Evolutionary conservation across 2,888 invertebrate species (phyloP), one percentile per base, ranked within the genome.

Genomic region (Parascotia fuliginaria): DNA sequence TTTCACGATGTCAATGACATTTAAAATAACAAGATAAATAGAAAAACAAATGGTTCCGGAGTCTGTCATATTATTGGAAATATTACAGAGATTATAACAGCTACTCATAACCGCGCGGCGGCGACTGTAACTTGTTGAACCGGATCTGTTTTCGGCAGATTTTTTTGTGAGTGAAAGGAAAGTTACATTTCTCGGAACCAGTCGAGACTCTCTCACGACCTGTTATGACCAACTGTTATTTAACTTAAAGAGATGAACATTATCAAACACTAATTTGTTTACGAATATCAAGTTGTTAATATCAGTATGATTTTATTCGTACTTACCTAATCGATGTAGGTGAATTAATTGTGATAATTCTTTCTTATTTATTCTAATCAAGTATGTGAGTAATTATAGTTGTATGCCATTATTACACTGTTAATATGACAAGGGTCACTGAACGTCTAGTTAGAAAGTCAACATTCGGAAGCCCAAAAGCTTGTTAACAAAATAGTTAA

Each of bases 141-240:
- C 87, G 87, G 89, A 85, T 83, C 78, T 83, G 61, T 75, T 83
- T 85, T 67, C 74, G 76, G 66, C 70, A 72, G 71, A 76, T 79
- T 80, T 81, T 77, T 73, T 63, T 67, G 59, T 47, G 56, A 85
- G 91, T 88, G 91, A 91, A 91, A 91, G 91, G 91, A 91, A 91
- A 91, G 91, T 89, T 63, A 60, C 78, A 81, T 78, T 81, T 85
- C 78, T 77, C 69, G 63, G 58, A 84, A 87, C 86, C 83, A 66
- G 85, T 79, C 55, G 59, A 56, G 53, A 63, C 66, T 79, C 79
- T 85, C 83, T 80, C 85, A 80, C 82, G 73, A 60, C 62, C 54
- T 74, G 72, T 83, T 83, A 81, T 77, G 77, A 59, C 75, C 69
- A 65, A 55, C 74, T 74, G 80, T 90, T 87, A 89, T 86, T 83